These are phyloP conservation scores for Stegodyphus mimosarum DNA, from an alignment of 1,140 invertebrate species.

Conservation along the genomic window DNA sequence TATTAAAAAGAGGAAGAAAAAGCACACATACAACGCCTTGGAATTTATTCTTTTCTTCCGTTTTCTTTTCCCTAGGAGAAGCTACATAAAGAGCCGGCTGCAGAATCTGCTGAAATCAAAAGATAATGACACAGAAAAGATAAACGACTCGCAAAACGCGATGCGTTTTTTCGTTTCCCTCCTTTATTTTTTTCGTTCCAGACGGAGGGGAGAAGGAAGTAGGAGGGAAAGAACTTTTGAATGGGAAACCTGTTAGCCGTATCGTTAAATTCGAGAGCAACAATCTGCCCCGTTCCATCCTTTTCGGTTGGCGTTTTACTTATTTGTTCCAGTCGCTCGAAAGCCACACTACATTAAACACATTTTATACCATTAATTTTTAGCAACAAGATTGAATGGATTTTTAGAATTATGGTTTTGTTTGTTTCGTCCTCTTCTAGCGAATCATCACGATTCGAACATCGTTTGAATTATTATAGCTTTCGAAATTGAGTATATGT, in stretches of 20 bases:
- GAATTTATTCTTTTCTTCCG: no score
- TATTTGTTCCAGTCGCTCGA: neutral
- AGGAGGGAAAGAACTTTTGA: slow-evolving; percentile 9
- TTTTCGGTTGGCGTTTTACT: slow-evolving; percentile 7
- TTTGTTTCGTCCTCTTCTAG: no score
- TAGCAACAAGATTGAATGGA: slow-evolving; percentile 7
- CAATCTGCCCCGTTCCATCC: slow-evolving; percentile 30
- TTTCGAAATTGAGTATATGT: no score
- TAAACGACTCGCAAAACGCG: slow-evolving; percentile 47
- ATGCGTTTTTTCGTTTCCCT: neutral
- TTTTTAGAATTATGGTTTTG: no score
- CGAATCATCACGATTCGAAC: no score
- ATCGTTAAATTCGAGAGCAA: slow-evolving; percentile 47
- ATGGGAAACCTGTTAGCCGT: slow-evolving; percentile 50
- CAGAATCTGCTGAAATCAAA: slow-evolving; percentile 41
- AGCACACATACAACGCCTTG: no score
- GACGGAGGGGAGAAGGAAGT: neutral
- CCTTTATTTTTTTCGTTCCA: slow-evolving; percentile 1
- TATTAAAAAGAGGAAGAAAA: neutral
- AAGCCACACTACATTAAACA: slow-evolving; percentile 39
- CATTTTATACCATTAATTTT: slow-evolving; percentile 48
- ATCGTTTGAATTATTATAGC: no score
- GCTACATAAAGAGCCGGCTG: slow-evolving; percentile 24
- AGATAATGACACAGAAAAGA: slow-evolving; percentile 58
- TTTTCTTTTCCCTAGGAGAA: neutral